Percentiles rank a stretch among this genome's conserved stretches.
Evolutionary conservation across 2,888 invertebrate species (phyloP).

Genomic region (Xanthorhoe spadicearia): DNA sequence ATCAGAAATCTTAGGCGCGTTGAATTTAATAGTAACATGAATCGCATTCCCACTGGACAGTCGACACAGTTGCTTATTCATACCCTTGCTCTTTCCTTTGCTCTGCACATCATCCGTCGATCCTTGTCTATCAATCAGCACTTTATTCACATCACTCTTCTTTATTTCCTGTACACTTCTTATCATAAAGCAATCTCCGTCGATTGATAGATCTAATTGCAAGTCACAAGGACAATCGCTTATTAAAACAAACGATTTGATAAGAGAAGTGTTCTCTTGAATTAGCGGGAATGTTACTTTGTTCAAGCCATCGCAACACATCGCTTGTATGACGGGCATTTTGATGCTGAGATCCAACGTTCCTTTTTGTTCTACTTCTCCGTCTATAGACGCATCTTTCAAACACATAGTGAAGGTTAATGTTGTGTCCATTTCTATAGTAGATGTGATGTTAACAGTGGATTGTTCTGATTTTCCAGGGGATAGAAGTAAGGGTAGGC

Average conservation of each 20-base stretch:
- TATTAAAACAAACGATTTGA: slow-evolving; percentile 68
- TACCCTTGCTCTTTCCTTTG: slow-evolving; percentile 59
- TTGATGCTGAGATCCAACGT: slow-evolving; percentile 61
- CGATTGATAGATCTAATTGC: slow-evolving; percentile 63
- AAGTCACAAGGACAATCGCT: slow-evolving; percentile 74
- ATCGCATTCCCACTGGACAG: slow-evolving; percentile 72
- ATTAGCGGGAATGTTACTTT: slow-evolving; percentile 65
- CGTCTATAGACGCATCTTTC: slow-evolving; percentile 69
- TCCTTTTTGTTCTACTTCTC: slow-evolving; percentile 62
- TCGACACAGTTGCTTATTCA: slow-evolving; percentile 69
- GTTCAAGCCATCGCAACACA: slow-evolving; percentile 72
- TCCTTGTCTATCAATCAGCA: slow-evolving; percentile 61
- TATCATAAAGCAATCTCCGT: slow-evolving; percentile 67
- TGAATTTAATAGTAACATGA: slow-evolving; percentile 66
- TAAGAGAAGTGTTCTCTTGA: slow-evolving; percentile 57
- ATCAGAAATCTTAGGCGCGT: slow-evolving; percentile 64
- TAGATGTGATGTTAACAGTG: slow-evolving; percentile 65
- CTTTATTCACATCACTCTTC: slow-evolving; percentile 70
- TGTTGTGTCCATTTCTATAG: slow-evolving; percentile 58
- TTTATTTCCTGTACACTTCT: slow-evolving; percentile 72
- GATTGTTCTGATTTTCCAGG: slow-evolving; percentile 71
- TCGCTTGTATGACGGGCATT: slow-evolving; percentile 71
- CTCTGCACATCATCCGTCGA: slow-evolving; percentile 54
- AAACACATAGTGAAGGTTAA: slow-evolving; percentile 62
- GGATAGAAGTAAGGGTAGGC: slow-evolving; percentile 67